Evolutionary conservation across 30 jellyfish, hydroid and myxozoan genomes (phyloP).

Genomic region (Turritopsis rubra): DNA sequence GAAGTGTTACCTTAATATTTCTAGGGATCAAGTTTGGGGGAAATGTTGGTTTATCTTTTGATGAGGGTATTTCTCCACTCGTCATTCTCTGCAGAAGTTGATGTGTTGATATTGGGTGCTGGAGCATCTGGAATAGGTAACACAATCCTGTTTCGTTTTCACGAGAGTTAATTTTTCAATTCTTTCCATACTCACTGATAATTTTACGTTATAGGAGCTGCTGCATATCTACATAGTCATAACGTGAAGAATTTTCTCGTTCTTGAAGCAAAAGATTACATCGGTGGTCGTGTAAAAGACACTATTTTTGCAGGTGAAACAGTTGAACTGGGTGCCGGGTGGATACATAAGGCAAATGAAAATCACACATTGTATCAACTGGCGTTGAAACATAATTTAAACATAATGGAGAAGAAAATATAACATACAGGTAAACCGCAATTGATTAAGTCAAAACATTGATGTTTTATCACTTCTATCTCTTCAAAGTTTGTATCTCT

Average conservation of each 20-base stretch:
- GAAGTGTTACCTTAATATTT: too few species aligned
- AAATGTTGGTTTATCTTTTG: background rate
- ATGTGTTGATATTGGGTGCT: slow-evolving; percentile 19
- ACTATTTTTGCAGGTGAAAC: slow-evolving; percentile 38
- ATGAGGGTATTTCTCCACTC: background rate
- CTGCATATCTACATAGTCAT: slow-evolving; percentile 32
- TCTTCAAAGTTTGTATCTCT: background rate
- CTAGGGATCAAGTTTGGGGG: too few species aligned
- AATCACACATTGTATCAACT: slow-evolving; percentile 41
- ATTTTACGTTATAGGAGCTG: slow-evolving; percentile 36
- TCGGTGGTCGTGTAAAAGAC: slow-evolving; percentile 73
- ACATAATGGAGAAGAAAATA: background rate
- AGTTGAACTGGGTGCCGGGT: slow-evolving; percentile 85
- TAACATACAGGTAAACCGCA: background rate
- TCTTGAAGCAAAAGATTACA: slow-evolving; percentile 62
- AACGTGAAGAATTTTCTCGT: slow-evolving; percentile 51
- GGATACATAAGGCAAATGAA: slow-evolving; percentile 67
- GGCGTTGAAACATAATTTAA: slow-evolving; percentile 43
- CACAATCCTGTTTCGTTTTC: background rate
- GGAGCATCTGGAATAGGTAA: slow-evolving; percentile 21
- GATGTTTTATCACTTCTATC: too few species aligned
- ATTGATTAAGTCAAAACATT: background rate
- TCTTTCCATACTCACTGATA: background rate
- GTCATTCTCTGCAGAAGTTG: slow-evolving; percentile 2
- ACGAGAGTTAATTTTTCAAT: background rate